Percentiles rank a stretch among this genome's conserved stretches.
Conservation (phyloP, 2,888 invertebrate species). For the Eupithecia dodoneata region DNA sequence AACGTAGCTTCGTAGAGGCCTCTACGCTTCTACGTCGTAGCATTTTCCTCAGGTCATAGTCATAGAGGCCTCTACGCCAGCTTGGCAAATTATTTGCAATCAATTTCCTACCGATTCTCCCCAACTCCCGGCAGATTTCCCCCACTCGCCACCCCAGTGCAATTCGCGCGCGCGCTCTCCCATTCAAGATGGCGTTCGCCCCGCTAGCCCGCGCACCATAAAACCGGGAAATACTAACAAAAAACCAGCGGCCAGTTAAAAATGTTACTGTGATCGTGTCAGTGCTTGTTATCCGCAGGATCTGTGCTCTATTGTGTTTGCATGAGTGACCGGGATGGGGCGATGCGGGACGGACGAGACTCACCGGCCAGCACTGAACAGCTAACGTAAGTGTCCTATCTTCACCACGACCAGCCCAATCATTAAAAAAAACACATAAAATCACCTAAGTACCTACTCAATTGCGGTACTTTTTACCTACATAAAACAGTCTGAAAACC, state of each 20-base stretch:
- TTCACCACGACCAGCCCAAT: not conserved
- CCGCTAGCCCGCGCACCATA: slow-evolving; percentile 71
- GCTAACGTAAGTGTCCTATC: slow-evolving; percentile 72
- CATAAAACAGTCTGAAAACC: not conserved
- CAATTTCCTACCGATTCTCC: slow-evolving; percentile 3
- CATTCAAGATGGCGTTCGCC: slow-evolving; percentile 76
- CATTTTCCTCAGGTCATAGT: not conserved
- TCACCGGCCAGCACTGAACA: slow-evolving; percentile 81
- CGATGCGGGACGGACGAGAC: slow-evolving; percentile 73
- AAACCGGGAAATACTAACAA: slow-evolving; percentile 56
- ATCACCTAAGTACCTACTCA: not conserved
- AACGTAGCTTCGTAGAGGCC: not conserved
- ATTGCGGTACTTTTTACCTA: not conserved
- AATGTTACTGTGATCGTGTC: slow-evolving; percentile 74
- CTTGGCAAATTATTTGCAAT: not conserved
- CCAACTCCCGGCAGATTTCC: slow-evolving; percentile 32
- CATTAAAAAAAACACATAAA: no score
- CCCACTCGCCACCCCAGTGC: slow-evolving; percentile 55
- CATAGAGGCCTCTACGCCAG: not conserved
- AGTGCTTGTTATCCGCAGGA: slow-evolving; percentile 53
- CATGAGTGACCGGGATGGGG: slow-evolving; percentile 79
- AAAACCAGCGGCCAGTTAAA: slow-evolving; percentile 55
- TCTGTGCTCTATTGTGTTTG: slow-evolving; percentile 53
- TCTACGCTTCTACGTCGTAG: not conserved
- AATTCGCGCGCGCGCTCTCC: slow-evolving; percentile 79